phyloP scores from a whole-genome alignment of 2,888 invertebrate species.

The Doris montereyensis region DNA sequence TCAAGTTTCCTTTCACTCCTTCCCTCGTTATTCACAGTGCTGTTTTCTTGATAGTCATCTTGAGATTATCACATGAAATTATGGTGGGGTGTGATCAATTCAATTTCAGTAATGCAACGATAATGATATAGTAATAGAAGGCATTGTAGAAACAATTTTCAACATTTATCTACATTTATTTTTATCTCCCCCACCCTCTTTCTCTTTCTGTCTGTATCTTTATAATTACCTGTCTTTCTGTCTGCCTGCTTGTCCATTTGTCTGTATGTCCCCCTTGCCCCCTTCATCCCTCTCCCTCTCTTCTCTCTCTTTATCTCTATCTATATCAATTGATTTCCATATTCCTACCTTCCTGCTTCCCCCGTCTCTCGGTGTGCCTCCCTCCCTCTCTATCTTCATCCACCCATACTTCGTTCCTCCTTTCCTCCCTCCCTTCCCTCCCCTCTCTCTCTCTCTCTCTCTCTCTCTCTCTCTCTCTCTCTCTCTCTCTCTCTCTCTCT shows the following conservation, averaged over 20 bases:
- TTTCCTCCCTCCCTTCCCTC: not conserved
- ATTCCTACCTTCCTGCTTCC: constrained; percentile 3
- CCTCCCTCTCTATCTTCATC: not conserved
- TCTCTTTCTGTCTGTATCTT: no score
- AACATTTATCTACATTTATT: no score
- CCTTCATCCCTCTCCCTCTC: constrained; percentile 4
- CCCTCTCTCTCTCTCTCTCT: not conserved
- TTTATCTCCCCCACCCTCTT: no score
- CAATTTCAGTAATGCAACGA: no score
- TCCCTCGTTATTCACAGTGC: no score
- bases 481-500: not conserved
- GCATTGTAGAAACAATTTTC: no score
- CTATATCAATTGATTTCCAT: constrained; percentile 5
- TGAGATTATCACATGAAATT: no score
- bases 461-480: not conserved
- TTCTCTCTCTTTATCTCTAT: constrained; percentile 1
- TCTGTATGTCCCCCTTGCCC: not conserved
- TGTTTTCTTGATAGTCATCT: no score
- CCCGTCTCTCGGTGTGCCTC: not conserved
- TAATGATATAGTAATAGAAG: no score
- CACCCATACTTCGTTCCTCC: not conserved
- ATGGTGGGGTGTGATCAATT: no score
- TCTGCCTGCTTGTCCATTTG: not conserved
- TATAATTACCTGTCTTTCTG: no score
- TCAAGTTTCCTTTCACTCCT: no score